Evolutionary conservation across 2,888 invertebrate species (phyloP).

Genomic region (Danaus chrysippus): DNA sequence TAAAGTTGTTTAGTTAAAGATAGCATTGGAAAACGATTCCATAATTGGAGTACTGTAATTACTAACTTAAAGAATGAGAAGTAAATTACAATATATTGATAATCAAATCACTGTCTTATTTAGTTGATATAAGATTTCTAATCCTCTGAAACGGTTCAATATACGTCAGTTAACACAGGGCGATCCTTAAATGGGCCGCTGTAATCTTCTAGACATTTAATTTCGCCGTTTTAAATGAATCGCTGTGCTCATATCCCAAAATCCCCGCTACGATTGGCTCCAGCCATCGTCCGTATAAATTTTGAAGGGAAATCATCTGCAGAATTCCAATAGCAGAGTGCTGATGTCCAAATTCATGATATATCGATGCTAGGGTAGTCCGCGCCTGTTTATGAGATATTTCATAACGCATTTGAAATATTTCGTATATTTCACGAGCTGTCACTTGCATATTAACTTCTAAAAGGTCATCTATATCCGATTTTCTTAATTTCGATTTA

Average conservation of each 20-base stretch:
- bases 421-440: conserved; percentile 48
- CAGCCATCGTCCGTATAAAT: conserved; percentile 55
- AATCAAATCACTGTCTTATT: background rate
- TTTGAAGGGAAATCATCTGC: conserved; percentile 62
- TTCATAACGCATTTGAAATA: conserved; percentile 63
- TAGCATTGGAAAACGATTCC: conserved; percentile 8
- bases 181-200: conserved; percentile 54
- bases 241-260: conserved; percentile 57
- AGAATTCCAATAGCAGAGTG: conserved; percentile 67
- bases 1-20: conserved; percentile 10
- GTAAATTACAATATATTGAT: no score
- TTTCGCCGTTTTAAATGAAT: conserved; percentile 66
- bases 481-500: background rate
- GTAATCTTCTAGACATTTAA: conserved; percentile 64
- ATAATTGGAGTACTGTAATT: background rate
- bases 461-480: background rate
- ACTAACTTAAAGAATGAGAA: no score
- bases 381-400: conserved; percentile 72
- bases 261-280: conserved; percentile 51
- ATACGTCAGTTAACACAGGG: conserved; percentile 57
- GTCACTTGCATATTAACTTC: conserved; percentile 5
- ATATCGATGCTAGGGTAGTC: conserved; percentile 61
- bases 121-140: background rate
- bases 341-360: conserved; percentile 71
- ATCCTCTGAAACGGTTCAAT: conserved; percentile 50